Evolutionary conservation across 2,888 invertebrate genomes (phyloP).

Genomic region (Pasiphila rectangulata): DNA sequence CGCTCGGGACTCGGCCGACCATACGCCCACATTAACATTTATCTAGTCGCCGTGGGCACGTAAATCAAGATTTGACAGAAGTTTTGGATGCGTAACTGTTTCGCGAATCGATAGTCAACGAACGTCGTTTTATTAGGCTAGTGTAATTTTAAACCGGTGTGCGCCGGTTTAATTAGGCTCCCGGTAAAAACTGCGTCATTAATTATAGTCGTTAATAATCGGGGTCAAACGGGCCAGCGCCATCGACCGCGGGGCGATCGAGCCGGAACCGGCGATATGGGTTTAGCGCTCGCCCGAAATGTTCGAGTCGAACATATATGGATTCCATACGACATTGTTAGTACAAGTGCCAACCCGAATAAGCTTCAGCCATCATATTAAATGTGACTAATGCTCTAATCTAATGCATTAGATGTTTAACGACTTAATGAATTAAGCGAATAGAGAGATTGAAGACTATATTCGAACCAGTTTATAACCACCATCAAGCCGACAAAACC

Average conservation of each 20-base stretch:
- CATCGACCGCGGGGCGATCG: conserved; percentile 25
- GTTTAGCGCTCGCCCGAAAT: conserved; percentile 38
- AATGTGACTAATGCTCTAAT: conserved; percentile 7
- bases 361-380: conserved; percentile 6
- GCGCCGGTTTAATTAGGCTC: conserved; percentile 45
- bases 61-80: conserved; percentile 25
- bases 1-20: conserved; percentile 43
- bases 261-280: conserved; percentile 29
- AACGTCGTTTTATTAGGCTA: conserved; percentile 20
- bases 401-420: conserved; percentile 7
- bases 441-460: conserved; percentile 8
- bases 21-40: conserved; percentile 40
- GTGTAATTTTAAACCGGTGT: conserved; percentile 36
- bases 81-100: conserved; percentile 6
- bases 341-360: conserved; percentile 37
- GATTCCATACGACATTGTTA: conserved; percentile 44
- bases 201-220: conserved; percentile 54
- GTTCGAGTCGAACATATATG: conserved; percentile 57
- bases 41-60: conserved; percentile 29
- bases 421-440: conserved; percentile 8
- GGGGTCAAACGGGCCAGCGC: conserved; percentile 49
- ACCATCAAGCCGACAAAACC: conserved; percentile 9
- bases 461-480: conserved; percentile 16
- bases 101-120: conserved; percentile 13
- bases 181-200: conserved; percentile 54